Evolutionary conservation across 2,888 invertebrate species (phyloP), one percentile per base, ranked within the genome.

Genomic region (Napeogenes sylphis): DNA sequence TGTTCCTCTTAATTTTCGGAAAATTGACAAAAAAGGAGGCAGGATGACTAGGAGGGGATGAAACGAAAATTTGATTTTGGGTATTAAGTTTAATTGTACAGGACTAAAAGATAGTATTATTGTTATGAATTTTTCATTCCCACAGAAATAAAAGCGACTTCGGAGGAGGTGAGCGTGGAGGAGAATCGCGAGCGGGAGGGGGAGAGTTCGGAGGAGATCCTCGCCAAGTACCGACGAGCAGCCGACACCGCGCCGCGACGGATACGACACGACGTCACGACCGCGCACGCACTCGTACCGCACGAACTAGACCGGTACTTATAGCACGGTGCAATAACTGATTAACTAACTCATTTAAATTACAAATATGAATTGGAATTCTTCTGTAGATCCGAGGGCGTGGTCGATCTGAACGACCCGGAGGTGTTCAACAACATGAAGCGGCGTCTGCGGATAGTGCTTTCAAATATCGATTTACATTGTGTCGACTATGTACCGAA

Each of bases 181-280:
- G 87, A 85, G 33, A 81, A 71, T 30, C 78, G 89, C 72, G 63
- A 63, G 14, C 67, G 61, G 14, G 65, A 68, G 5, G 83, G 83
- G 77, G 97, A 97, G 87, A 94, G 94, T 45, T 94, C 96, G 0
- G 98, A 98, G 76, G 98, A 98, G 78, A 99, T 99, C 78, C 91
- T 99, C 71, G 98, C 97, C 53, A 99, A 98, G 85, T 99, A 99
- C 87, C 92, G 98, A 4, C 92, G 94, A 70, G 93, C 94, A 62
- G 92, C 93, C 67, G 90, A 85, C 64, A 74, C 76, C 56, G 67
- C 65, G 65, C 76, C 74, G 59, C 74, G 76, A 59, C 80, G 57
- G 56, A 70, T 59, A 30, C 51, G 62, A 69, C 82, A 0, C 73
- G 86, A 1, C 73, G 74, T n/a, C 76, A 80, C 6, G 85, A 84